Conservation (phyloP, 2,888 invertebrate species). For the Melanostoma scalare region DNA sequence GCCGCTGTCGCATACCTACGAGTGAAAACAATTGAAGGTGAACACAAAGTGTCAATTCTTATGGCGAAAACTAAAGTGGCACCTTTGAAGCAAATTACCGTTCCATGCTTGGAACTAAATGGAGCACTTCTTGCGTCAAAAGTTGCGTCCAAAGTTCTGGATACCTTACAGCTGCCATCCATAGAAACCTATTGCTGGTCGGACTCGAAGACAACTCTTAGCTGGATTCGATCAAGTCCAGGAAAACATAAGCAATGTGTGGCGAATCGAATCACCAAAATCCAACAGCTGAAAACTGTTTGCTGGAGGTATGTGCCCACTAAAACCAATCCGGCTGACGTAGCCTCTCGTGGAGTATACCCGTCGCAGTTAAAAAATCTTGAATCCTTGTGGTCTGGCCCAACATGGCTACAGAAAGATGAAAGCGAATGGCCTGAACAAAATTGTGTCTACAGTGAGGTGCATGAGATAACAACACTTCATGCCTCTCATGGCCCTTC, state of each 20-base stretch:
- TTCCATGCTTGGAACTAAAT: slow-evolving; percentile 55
- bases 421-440: slow-evolving; percentile 36
- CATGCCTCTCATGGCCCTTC: neutral
- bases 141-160: slow-evolving; percentile 22
- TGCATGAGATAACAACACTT: neutral
- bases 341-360: slow-evolving; percentile 31
- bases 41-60: slow-evolving; percentile 38
- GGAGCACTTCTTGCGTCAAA: slow-evolving; percentile 48
- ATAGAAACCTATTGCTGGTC: slow-evolving; percentile 35
- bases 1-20: slow-evolving; percentile 56
- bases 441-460: neutral
- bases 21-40: slow-evolving; percentile 17
- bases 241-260: slow-evolving; percentile 52
- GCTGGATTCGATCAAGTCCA: slow-evolving; percentile 50
- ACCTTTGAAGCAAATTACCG: no score
- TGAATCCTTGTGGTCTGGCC: slow-evolving; percentile 23
- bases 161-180: slow-evolving; percentile 15
- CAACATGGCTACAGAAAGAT: slow-evolving; percentile 7
- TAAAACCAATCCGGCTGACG: slow-evolving; percentile 23
- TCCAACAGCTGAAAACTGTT: slow-evolving; percentile 21
- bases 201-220: slow-evolving; percentile 39
- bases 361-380: slow-evolving; percentile 18
- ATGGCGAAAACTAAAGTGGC: slow-evolving; percentile 52
- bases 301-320: slow-evolving; percentile 36
- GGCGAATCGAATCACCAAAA: slow-evolving; percentile 32